These are phyloP conservation scores for Poecilia wingei DNA, from an alignment of 2,797 vertebrate species.

Conservation along the genomic window DNA sequence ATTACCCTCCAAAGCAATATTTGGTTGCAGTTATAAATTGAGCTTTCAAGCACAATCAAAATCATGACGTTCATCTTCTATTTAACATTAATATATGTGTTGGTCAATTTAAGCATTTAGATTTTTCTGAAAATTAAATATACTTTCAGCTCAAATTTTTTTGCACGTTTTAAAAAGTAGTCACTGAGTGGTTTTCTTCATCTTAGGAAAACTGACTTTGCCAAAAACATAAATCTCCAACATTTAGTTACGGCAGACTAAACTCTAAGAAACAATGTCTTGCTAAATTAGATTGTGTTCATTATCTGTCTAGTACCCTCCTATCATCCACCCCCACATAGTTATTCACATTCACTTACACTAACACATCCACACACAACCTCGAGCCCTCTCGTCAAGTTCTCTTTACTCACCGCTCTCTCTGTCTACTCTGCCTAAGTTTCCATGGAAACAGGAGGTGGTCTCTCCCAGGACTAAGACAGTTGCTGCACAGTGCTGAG, in stretches of 20 bases:
- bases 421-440: constrained; percentile 76
- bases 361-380: constrained; percentile 41
- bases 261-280: constrained; percentile 45
- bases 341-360: constrained; percentile 17
- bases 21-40: constrained; percentile 43
- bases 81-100: not conserved
- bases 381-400: constrained; percentile 39
- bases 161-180: not conserved
- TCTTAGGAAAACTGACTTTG: constrained; percentile 32
- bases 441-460: constrained; percentile 85
- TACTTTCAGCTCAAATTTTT: not conserved
- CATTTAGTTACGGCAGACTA: constrained; percentile 35
- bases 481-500: constrained; percentile 72
- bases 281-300: constrained; percentile 54
- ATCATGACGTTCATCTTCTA: not conserved
- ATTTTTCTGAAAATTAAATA: not conserved
- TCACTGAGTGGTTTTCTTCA: not conserved
- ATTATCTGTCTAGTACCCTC: constrained; percentile 48
- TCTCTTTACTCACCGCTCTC: constrained; percentile 58
- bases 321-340: constrained; percentile 40
- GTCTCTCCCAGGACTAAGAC: constrained; percentile 76
- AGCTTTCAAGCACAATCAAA: constrained; percentile 31
- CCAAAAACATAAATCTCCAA: constrained; percentile 37
- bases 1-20: constrained; percentile 63
- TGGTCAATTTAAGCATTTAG: not conserved